These are phyloP conservation scores for Synergus japonicus DNA, from an alignment of 2,888 invertebrate species.

Conservation along the genomic window DNA sequence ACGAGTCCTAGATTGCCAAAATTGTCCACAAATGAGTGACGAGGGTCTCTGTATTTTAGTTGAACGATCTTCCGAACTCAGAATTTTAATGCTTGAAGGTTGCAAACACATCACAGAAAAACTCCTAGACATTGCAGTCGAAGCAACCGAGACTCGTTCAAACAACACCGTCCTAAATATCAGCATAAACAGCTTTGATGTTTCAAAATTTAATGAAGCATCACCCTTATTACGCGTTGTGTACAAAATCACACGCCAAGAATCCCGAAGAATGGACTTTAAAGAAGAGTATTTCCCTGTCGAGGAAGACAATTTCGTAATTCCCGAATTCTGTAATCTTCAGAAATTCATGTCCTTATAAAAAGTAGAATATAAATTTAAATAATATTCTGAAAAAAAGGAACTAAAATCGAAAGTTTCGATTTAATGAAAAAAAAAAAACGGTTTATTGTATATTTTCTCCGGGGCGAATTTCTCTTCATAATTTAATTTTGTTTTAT, in stretches of 20 bases:
- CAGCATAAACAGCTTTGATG: neutral
- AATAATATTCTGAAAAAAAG: neutral
- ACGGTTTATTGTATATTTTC: neutral
- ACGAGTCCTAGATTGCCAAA: conserved; percentile 20
- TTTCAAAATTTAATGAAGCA: conserved; percentile 9
- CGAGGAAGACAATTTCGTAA: conserved; percentile 9
- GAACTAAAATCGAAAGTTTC: neutral
- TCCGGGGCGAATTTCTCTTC: neutral
- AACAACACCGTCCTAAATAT: neutral
- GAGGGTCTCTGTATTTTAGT: conserved; percentile 28
- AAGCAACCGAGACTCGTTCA: conserved; percentile 4
- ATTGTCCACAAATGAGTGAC: conserved; percentile 25
- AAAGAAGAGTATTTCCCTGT: conserved; percentile 25
- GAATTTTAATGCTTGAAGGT: conserved; percentile 26
- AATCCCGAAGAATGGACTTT: conserved; percentile 15
- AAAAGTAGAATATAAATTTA: neutral
- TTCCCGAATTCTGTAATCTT: neutral
- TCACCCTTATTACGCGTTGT: conserved; percentile 18
- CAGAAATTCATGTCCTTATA: neutral
- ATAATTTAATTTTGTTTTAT: neutral
- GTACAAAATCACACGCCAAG: neutral
- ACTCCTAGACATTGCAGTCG: conserved; percentile 23
- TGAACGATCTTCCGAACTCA: conserved; percentile 15
- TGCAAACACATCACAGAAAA: conserved; percentile 23
- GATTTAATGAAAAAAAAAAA: neutral